These are phyloP conservation scores for Cathartes aura DNA, from an alignment of 2,113 vertebrate genomes.

Conservation along the genomic window DNA sequence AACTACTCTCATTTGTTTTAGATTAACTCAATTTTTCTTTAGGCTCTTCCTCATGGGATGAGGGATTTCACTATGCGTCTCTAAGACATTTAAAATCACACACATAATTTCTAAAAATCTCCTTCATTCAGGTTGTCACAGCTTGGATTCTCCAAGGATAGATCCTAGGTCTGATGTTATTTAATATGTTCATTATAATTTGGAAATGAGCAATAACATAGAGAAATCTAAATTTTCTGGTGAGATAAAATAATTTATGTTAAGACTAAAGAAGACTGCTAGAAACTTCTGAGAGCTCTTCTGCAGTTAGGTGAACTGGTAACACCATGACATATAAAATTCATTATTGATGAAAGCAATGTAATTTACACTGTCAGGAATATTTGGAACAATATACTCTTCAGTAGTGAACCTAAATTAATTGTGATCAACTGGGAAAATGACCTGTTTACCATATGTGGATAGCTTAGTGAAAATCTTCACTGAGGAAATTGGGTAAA, in stretches of 20 bases:
- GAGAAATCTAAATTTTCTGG: background rate
- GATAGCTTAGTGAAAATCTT: background rate
- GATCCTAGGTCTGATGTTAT: background rate
- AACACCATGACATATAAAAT: background rate
- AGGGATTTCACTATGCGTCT: background rate
- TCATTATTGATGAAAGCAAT: background rate
- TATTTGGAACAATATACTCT: background rate
- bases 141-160: background rate
- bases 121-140: background rate
- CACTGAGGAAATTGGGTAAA: background rate
- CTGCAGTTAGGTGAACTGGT: background rate
- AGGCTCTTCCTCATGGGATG: background rate
- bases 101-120: background rate
- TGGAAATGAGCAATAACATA: background rate
- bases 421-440: background rate
- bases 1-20: constrained; percentile 7
- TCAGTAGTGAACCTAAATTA: background rate
- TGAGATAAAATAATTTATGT: background rate
- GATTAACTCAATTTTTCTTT: constrained; percentile 15
- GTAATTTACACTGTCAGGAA: background rate
- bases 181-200: background rate
- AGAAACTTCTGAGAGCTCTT: background rate
- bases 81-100: background rate
- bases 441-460: background rate
- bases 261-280: background rate